Evolutionary conservation across 1,140 invertebrate genomes (phyloP).

Genomic region (Conus ventricosus): DNA sequence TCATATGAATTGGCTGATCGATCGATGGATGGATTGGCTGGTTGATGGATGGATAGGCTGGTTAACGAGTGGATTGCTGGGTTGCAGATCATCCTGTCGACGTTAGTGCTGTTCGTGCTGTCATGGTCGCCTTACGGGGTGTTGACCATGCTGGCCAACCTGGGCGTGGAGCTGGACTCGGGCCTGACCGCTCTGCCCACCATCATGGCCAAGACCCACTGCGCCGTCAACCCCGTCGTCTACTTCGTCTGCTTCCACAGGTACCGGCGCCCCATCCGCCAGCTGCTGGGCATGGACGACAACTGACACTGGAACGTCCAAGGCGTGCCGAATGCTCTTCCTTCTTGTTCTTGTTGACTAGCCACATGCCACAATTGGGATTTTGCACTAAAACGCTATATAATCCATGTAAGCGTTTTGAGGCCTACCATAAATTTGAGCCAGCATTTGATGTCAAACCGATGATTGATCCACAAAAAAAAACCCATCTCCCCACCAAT

Average conservation of each 20-base stretch:
- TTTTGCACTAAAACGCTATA: neutral
- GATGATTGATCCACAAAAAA: no score
- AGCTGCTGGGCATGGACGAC: slow-evolving; percentile 16
- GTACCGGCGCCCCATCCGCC: slow-evolving; percentile 81
- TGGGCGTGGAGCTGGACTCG: slow-evolving; percentile 8
- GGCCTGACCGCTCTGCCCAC: slow-evolving; percentile 13
- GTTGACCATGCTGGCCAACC: slow-evolving; percentile 19
- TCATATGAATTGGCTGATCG: no score
- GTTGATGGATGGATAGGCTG: no score
- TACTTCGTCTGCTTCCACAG: slow-evolving; percentile 88
- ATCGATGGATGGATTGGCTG: no score
- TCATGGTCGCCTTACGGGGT: slow-evolving; percentile 32
- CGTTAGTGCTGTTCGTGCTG: slow-evolving; percentile 26
- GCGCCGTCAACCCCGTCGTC: slow-evolving; percentile 93
- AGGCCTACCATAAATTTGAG: no score
- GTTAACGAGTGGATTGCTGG: no score
- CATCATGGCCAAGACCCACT: slow-evolving; percentile 81
- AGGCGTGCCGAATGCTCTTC: neutral
- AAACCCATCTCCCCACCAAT: no score
- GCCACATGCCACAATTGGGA: neutral
- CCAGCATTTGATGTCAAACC: no score
- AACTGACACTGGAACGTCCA: neutral
- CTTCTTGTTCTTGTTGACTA: neutral
- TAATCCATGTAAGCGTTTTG: no score
- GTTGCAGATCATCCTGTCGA: slow-evolving; percentile 30